Conservation (phyloP, 2,888 invertebrate species). For the Ligdia adustata region DNA sequence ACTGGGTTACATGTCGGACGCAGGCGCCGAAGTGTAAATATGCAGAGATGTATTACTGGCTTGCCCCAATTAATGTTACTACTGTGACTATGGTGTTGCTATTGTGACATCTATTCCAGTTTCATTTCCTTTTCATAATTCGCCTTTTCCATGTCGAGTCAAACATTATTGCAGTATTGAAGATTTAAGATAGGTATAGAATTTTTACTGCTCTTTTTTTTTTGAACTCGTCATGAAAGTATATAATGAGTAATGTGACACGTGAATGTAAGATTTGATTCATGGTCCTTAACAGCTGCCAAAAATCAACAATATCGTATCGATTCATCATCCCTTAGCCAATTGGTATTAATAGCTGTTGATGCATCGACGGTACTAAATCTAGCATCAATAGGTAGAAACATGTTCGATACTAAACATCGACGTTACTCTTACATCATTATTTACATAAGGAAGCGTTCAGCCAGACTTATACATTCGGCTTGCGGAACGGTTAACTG, state of each 20-base stretch:
- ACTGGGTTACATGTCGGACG: constrained; percentile 48
- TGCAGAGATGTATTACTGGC: constrained; percentile 36
- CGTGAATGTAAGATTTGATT: constrained; percentile 11
- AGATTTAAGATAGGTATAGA: too few relatives aligned
- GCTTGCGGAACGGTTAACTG: constrained; percentile 63
- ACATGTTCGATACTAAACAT: constrained; percentile 40
- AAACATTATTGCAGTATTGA: too few relatives aligned
- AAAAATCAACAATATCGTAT: constrained; percentile 4
- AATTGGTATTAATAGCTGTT: constrained; percentile 19
- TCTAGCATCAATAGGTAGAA: constrained; percentile 40
- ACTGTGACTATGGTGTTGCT: constrained; percentile 1
- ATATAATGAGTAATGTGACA: constrained; percentile 1
- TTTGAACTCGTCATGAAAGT: too few relatives aligned
- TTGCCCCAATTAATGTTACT: constrained; percentile 33
- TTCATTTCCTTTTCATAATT: not conserved
- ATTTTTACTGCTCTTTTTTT: too few relatives aligned
- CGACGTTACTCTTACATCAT: constrained; percentile 58
- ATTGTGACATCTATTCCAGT: constrained; percentile 2
- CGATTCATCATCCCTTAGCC: constrained; percentile 26
- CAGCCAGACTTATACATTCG: constrained; percentile 43
- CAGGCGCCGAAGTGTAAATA: constrained; percentile 38
- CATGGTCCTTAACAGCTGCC: constrained; percentile 9
- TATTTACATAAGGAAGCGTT: constrained; percentile 72
- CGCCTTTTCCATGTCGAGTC: not conserved
- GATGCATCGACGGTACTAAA: constrained; percentile 42